Evolutionary conservation across 2,113 vertebrate species (phyloP), one percentile per base, ranked within the genome.

Genomic region (Dermatemys mawii): DNA sequence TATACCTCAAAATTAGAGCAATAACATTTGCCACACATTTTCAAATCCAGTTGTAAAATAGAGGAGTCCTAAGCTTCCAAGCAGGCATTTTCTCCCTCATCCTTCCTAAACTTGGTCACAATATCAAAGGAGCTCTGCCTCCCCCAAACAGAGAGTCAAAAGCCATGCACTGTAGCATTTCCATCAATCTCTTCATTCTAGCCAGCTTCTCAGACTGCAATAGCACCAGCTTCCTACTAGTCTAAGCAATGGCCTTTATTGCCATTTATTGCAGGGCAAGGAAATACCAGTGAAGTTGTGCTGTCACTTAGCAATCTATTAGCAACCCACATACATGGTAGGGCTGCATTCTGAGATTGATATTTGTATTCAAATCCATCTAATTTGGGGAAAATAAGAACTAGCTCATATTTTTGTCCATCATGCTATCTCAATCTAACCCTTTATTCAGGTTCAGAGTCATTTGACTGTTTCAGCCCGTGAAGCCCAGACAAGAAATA

Each of bases 1-100:
- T 57, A 9, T 1, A 26, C 63, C 81, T 78, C 85, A 1, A 5
- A 1, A 49, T 13, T 22, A 1, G 32, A 46, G n/a, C 3, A 3
- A 27, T 21, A 2, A 55, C 81, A 57, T 35, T 29, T 13, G 41
- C 0, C 1, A 11, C 2, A 55, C 44, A 0, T 79, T 88, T 55
- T 26, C 86, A 4, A 51, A 17, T 11, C 49, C 17, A 0, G 6
- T 5, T 50, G 26, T 80, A 5, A n/a, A 24, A 8, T n/a, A n/a
- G 32, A 24, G 49, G 21, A 51, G 0, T 35, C 73, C 73, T 5
- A n/a, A 67, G 1, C 16, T 60, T 81, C 75, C 38, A 2, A 35
- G 38, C n/a, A 26, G 2, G 4, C 70, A 6, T 4, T 22, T 26
- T 8, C 12, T 53, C 16, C 51, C 8, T 32, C 60, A 2, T 53